phyloP scores from a whole-genome alignment of 2,113 vertebrate species.

The Melanostigma gelatinosum region DNA sequence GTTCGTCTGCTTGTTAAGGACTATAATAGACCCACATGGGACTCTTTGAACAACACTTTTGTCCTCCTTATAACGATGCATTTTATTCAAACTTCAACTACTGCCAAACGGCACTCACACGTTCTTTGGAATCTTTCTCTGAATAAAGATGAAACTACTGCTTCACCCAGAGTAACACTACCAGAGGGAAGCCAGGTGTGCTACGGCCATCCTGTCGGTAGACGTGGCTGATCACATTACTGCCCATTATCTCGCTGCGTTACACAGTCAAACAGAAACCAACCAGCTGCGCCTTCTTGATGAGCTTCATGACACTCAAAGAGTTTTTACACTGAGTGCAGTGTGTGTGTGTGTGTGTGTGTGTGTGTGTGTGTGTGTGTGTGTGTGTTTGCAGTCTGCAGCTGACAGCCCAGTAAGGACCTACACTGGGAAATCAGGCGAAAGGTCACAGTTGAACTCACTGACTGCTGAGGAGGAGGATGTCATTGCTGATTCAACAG shows the following conservation, averaged over 20 bases:
- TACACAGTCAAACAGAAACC: slow-evolving; percentile 70
- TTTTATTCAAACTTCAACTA: neutral
- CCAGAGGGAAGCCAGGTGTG: neutral
- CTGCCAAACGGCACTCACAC: neutral
- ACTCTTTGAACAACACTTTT: neutral
- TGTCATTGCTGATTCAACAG: neutral
- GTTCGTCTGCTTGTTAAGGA: neutral
- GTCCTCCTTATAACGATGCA: neutral
- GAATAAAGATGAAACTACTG: neutral
- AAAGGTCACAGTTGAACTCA: slow-evolving; percentile 34
- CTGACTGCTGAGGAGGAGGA: slow-evolving; percentile 9
- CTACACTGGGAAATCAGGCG: slow-evolving; percentile 15
- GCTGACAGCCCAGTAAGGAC: slow-evolving; percentile 8
- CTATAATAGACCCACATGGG: neutral
- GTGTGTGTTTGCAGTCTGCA: slow-evolving; percentile 34
- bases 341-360: slow-evolving; percentile 5
- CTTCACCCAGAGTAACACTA: neutral
- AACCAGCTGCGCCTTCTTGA: slow-evolving; percentile 9
- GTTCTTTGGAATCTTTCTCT: neutral
- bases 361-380: neutral
- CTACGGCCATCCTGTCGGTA: slow-evolving; percentile 6
- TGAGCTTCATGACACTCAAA: slow-evolving; percentile 15
- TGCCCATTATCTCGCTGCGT: slow-evolving; percentile 69
- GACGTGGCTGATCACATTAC: slow-evolving; percentile 38
- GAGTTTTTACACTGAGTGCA: slow-evolving; percentile 49